Evolutionary conservation across 2,797 vertebrate species (phyloP).

Genomic region (Hipposideros larvatus): DNA sequence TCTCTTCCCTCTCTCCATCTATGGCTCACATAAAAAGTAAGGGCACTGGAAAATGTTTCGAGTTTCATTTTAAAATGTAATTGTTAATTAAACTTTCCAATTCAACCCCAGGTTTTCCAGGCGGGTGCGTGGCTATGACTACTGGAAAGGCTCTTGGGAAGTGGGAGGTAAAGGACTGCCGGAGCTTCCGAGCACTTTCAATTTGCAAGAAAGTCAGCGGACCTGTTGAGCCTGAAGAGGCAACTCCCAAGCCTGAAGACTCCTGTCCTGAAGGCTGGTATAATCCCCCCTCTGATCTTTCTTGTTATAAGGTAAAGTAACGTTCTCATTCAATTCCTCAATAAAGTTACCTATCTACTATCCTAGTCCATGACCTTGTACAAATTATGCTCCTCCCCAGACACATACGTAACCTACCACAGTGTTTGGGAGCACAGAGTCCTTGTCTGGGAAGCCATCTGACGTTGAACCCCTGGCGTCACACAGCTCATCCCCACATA

Average conservation of each 20-base stretch:
- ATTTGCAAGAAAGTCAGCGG: conserved; percentile 92
- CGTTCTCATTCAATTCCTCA: background rate
- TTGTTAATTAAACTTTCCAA: conserved; percentile 59
- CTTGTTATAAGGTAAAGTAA: conserved; percentile 95
- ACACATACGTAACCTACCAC: background rate
- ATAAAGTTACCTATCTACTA: background rate
- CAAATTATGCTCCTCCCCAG: background rate
- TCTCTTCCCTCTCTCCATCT: background rate
- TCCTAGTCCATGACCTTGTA: background rate
- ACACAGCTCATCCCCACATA: background rate
- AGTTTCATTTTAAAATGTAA: conserved; percentile 42
- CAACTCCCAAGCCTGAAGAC: conserved; percentile 86
- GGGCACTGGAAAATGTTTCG: background rate
- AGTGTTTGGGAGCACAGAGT: background rate
- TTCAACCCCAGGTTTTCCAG: conserved; percentile 87
- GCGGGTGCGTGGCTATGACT: conserved; percentile 94
- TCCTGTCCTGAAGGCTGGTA: conserved; percentile 94
- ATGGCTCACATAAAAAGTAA: background rate
- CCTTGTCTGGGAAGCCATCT: background rate
- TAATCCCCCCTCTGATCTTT: conserved; percentile 84
- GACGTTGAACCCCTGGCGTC: background rate
- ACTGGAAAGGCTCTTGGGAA: conserved; percentile 91
- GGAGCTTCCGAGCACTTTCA: conserved; percentile 92
- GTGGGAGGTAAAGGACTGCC: conserved; percentile 95
- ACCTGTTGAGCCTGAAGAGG: conserved; percentile 85